A percentile compares a stretch with the other conserved stretches of the same genome.
These are phyloP conservation scores for Rhodophaea formosa DNA, from an alignment of 2,888 invertebrate genomes.

Conservation along the genomic window DNA sequence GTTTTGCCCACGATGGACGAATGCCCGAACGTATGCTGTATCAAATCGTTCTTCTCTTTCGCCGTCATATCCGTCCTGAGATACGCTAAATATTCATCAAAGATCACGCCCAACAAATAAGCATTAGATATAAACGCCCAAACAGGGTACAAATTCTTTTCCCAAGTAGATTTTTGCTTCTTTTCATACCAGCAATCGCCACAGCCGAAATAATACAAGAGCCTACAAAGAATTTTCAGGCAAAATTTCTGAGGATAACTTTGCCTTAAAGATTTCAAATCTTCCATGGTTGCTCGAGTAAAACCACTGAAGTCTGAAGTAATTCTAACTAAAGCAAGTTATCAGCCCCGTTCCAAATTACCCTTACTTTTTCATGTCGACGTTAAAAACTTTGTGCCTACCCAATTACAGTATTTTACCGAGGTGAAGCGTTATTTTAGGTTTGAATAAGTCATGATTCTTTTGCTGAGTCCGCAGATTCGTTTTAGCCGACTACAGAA, in stretches of 20 bases:
- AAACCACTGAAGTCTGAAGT: background rate
- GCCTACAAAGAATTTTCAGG: slow-evolving; percentile 19
- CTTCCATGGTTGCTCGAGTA: background rate
- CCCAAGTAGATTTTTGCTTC: background rate
- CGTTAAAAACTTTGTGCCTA: slow-evolving; percentile 13
- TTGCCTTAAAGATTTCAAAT: slow-evolving; percentile 8
- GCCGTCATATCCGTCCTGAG: slow-evolving; percentile 41
- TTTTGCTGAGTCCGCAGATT: background rate
- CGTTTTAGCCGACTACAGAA: background rate
- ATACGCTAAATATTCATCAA: slow-evolving; percentile 42
- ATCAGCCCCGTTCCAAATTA: slow-evolving; percentile 6
- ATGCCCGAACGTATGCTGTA: slow-evolving; percentile 47
- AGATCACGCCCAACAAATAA: slow-evolving; percentile 35
- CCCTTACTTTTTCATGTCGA: slow-evolving; percentile 15
- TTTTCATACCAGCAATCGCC: slow-evolving; percentile 28
- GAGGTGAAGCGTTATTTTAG: slow-evolving; percentile 2
- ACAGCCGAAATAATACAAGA: slow-evolving; percentile 23
- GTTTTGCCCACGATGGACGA: slow-evolving; percentile 43
- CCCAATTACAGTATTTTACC: slow-evolving; percentile 6
- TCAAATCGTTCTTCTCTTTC: slow-evolving; percentile 46
- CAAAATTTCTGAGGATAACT: slow-evolving; percentile 24
- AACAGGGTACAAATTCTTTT: background rate
- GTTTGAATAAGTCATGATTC: slow-evolving; percentile 5
- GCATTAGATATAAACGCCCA: slow-evolving; percentile 37
- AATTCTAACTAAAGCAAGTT: slow-evolving; percentile 2